Conservation (phyloP, 2,113 vertebrate species). For the Protobothrops flavoviridis region DNA sequence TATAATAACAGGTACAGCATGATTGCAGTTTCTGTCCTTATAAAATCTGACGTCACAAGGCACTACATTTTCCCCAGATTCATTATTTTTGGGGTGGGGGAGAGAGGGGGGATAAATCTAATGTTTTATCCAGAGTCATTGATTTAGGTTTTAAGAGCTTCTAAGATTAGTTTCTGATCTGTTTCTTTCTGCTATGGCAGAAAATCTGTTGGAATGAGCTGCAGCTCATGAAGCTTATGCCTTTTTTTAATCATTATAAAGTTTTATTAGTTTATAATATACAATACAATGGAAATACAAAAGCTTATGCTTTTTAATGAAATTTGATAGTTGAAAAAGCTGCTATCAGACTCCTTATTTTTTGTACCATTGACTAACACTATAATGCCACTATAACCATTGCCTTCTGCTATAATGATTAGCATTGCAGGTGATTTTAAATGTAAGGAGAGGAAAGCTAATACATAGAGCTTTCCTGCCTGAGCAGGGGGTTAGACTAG, state of each 20-base stretch:
- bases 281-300: no score
- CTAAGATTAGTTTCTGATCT: not conserved
- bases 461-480: not conserved
- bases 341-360: not conserved
- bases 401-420: not conserved
- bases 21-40: not conserved
- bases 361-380: not conserved
- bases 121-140: not conserved
- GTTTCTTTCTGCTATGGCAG: not conserved
- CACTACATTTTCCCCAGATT: not conserved
- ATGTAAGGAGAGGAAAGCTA: not conserved
- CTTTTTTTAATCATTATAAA: not conserved
- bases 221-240: not conserved
- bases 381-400: not conserved
- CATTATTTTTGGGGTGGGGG: no score
- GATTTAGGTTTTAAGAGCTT: not conserved
- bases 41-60: not conserved
- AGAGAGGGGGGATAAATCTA: not conserved
- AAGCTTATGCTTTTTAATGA: no score
- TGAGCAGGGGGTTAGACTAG: no score
- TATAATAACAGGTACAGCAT: not conserved
- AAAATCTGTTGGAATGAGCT: not conserved
- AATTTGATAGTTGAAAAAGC: not conserved
- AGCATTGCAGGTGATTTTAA: not conserved
- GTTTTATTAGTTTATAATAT: no score